Percentiles rank a stretch among this genome's conserved stretches.
Evolutionary conservation across 2,888 invertebrate species (phyloP).

Genomic region (Actias luna): DNA sequence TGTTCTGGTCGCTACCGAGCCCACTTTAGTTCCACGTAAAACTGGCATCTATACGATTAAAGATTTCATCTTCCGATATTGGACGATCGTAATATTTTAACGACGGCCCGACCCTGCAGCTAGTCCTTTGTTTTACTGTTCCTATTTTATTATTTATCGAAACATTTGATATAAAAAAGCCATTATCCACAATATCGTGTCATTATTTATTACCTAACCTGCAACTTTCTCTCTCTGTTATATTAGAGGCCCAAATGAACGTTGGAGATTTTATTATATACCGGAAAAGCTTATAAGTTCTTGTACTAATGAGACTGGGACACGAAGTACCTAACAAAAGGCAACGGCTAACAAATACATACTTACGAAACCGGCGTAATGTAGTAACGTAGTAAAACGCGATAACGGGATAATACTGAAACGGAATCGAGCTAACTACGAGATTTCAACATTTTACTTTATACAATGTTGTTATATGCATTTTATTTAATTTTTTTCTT

Average conservation of each 20-base stretch:
- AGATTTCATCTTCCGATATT: constrained; percentile 75
- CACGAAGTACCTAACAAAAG: background rate
- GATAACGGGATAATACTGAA: background rate
- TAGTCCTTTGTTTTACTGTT: constrained; percentile 72
- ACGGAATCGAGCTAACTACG: background rate
- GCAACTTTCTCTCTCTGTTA: constrained; percentile 36
- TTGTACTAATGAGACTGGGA: background rate
- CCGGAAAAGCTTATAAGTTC: background rate
- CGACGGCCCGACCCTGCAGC: constrained; percentile 60
- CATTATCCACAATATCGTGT: constrained; percentile 69
- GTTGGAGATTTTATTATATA: constrained; percentile 3
- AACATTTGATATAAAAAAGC: constrained; percentile 72
- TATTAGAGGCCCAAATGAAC: constrained; percentile 12
- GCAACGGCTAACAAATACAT: background rate
- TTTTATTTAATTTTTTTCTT: background rate
- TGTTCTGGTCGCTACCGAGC: constrained; percentile 45
- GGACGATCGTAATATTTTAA: constrained; percentile 79
- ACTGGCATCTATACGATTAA: constrained; percentile 66
- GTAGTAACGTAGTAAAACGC: background rate
- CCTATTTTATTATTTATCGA: constrained; percentile 77
- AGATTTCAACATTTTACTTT: background rate
- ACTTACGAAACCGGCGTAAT: background rate
- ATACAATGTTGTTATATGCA: background rate
- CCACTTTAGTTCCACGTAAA: constrained; percentile 61
- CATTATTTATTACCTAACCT: constrained; percentile 57